phyloP scores from a whole-genome alignment of 2,888 invertebrate species.

The Drosophila prolongata region DNA sequence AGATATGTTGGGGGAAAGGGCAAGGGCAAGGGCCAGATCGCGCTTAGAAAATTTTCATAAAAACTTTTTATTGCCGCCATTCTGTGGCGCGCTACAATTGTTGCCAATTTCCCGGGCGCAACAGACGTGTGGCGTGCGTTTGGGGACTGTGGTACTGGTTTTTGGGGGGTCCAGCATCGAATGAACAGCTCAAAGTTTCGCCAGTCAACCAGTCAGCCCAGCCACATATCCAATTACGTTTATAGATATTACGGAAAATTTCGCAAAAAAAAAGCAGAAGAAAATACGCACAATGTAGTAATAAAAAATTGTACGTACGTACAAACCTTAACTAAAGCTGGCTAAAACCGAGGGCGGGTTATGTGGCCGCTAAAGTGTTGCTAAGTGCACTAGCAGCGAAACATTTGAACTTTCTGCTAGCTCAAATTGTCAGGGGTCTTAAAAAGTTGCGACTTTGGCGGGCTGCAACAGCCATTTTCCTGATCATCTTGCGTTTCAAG shows the following conservation, averaged over 20 bases:
- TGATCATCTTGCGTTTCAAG: slow-evolving; percentile 40
- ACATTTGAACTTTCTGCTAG: slow-evolving; percentile 61
- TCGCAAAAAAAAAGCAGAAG: slow-evolving; percentile 36
- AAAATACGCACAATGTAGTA: slow-evolving; percentile 68
- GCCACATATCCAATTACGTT: slow-evolving; percentile 78
- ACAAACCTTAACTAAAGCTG: slow-evolving; percentile 63
- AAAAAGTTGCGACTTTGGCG: slow-evolving; percentile 42
- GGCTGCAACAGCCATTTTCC: slow-evolving; percentile 6
- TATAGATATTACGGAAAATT: slow-evolving; percentile 77
- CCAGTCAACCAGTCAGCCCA: slow-evolving; percentile 47
- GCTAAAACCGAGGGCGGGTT: slow-evolving; percentile 6
- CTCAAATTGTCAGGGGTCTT: slow-evolving; percentile 52
- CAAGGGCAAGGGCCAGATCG: slow-evolving; percentile 19
- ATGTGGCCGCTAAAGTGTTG: slow-evolving; percentile 42
- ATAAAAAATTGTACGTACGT: slow-evolving; percentile 59
- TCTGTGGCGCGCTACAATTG: slow-evolving; percentile 79
- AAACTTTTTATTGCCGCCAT: slow-evolving; percentile 80
- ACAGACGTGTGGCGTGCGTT: slow-evolving; percentile 42
- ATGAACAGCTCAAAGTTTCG: slow-evolving; percentile 39
- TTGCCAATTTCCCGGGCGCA: slow-evolving; percentile 68
- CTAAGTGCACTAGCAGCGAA: slow-evolving; percentile 52
- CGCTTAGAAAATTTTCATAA: slow-evolving; percentile 78
- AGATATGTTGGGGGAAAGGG: slow-evolving; percentile 14
- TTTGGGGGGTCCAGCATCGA: slow-evolving; percentile 2
- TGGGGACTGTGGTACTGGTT: background rate